Base-by-base conservation (phyloP, 23 tunicate species). In the Oikopleura dioica region DNA sequence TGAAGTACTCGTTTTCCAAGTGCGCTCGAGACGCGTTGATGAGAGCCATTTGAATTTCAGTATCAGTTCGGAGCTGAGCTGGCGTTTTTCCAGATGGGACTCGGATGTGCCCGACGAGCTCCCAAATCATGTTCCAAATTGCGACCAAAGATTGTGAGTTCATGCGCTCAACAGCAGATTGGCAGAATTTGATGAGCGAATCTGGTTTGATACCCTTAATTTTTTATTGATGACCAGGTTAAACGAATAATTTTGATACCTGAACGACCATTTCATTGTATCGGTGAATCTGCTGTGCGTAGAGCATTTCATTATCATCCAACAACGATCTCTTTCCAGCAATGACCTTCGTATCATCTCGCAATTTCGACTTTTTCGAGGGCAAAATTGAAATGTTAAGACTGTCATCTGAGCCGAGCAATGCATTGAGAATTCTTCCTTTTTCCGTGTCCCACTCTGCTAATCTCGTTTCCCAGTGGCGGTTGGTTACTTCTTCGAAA, bases 401-500 rank as follows among this genome's bases (percentile, higher is more conserved):
- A 1, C 82, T 44, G 0, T 83, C 84, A 76, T 89, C 96, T 38
- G 77, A 79, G 36, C 94, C 96, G 63, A 89, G 68, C 34, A 89
- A 76, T 68, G 82, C 82, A 0, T 76, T 89, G 12, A 89, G 58
- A 35, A 89, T 80, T 37, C 77, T 77, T 44, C 85, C 84, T 79
- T 85, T 85, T 76, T 89, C 95, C 23, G 59, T 80, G 59, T 89
- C 96, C 92, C 92, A 89, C 36, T 84, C 95, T 29, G 38, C 76
- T 0, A 88, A 44, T 35, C 95, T 77, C 0, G 84, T 35, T 78
- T 85, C 38, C 92, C 92, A 85, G 80, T 85, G 92, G 32, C 80
- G 37, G 36, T 91, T 81, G 44, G 85, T 86, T 32, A 83, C 92
- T 76, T 79, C 78, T 23, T 50, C 80, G 35, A 85, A 86, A 5